phyloP scores from a whole-genome alignment of 1,140 invertebrate genomes.

The Linepithema humile region DNA sequence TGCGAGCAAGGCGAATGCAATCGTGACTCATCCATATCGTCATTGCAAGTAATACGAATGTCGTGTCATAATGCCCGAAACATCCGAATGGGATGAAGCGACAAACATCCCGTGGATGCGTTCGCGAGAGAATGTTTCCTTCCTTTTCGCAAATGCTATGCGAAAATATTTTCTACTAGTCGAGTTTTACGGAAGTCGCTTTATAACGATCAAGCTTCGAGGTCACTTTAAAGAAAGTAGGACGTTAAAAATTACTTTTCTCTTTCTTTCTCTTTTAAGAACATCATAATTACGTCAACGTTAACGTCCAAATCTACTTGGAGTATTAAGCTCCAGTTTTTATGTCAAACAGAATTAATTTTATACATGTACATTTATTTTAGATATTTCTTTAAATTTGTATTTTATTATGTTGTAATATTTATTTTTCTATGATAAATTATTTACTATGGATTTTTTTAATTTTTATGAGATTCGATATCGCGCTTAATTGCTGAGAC shows the following conservation, averaged over 20 bases:
- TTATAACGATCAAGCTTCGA: neutral
- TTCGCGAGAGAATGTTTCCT: neutral
- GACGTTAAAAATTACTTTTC: slow-evolving; percentile 24
- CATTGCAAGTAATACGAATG: slow-evolving; percentile 20
- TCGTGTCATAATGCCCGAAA: neutral
- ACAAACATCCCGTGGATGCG: neutral
- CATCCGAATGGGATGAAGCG: neutral
- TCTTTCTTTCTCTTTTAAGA: neutral
- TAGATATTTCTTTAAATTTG: no score
- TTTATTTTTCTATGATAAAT: neutral
- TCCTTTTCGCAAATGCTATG: neutral
- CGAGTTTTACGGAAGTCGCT: neutral
- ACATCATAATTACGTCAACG: neutral
- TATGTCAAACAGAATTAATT: no score
- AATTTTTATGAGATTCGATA: neutral
- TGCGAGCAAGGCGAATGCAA: slow-evolving; percentile 17
- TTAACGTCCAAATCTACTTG: no score
- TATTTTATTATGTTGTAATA: no score
- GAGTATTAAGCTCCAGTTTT: no score
- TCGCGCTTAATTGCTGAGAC: neutral
- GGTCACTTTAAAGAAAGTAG: neutral
- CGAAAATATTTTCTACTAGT: slow-evolving; percentile 1
- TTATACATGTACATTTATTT: no score
- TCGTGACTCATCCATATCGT: slow-evolving; percentile 56
- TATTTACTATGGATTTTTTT: neutral